A percentile compares a stretch with the other conserved stretches of the same genome.
Evolutionary conservation across 2,797 vertebrate species (phyloP).

Genomic region (Acipenser oxyrinchus): DNA sequence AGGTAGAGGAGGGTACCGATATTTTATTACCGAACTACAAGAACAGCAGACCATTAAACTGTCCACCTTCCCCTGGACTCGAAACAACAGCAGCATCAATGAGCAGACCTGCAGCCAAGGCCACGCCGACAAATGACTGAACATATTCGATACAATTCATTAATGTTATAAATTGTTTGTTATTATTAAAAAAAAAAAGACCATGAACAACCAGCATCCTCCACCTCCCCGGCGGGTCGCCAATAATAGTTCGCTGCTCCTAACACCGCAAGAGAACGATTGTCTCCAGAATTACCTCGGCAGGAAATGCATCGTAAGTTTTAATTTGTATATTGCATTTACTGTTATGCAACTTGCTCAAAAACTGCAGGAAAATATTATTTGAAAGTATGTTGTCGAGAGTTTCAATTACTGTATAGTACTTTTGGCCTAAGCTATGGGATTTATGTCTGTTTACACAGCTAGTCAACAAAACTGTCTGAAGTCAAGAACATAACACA

Average conservation of each 20-base stretch:
- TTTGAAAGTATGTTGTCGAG: conserved; percentile 30
- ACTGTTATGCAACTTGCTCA: too few relatives aligned
- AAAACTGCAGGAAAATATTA: too few relatives aligned
- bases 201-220: conserved; percentile 41
- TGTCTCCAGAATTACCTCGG: conserved; percentile 59
- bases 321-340: too few relatives aligned
- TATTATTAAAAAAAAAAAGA: conserved; percentile 37
- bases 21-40: neutral
- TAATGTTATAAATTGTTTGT: too few relatives aligned
- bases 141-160: conserved; percentile 36
- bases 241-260: conserved; percentile 60
- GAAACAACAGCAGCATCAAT: conserved; percentile 26
- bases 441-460: neutral
- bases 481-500: too few relatives aligned
- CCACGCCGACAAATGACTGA: conserved; percentile 56
- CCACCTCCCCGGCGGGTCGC: conserved; percentile 51
- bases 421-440: too few relatives aligned
- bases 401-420: conserved; percentile 35
- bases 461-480: neutral
- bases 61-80: conserved; percentile 18
- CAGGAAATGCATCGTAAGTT: conserved; percentile 69
- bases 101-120: conserved; percentile 37
- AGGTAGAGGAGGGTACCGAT: conserved; percentile 17
- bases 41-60: neutral
- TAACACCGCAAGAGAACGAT: conserved; percentile 64